Evolutionary conservation across 2,113 vertebrate species (phyloP).

Genomic region (Vulpes ferrilata): DNA sequence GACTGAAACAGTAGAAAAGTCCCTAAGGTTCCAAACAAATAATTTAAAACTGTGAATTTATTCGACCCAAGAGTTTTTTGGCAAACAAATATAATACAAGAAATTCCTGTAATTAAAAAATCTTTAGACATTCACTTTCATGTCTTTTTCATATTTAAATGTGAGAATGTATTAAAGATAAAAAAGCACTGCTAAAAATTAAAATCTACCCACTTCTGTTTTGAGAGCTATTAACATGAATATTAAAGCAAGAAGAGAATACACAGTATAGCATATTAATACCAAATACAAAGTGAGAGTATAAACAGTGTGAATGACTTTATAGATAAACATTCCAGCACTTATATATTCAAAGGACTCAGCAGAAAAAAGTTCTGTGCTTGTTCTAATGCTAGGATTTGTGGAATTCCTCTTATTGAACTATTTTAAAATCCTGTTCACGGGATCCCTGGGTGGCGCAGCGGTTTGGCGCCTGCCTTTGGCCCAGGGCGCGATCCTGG

Average conservation of each 20-base stretch:
- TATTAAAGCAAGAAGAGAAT: conserved; percentile 49
- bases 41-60: conserved; percentile 54
- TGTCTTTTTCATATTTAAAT: conserved; percentile 63
- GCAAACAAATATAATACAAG: not conserved
- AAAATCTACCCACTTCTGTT: conserved; percentile 33
- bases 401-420: conserved; percentile 27
- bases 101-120: not conserved
- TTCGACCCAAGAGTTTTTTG: not conserved
- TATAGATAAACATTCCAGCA: conserved; percentile 1
- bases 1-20: conserved; percentile 6
- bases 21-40: conserved; percentile 30
- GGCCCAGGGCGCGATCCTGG: too few relatives aligned
- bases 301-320: not conserved
- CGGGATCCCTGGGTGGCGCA: too few relatives aligned
- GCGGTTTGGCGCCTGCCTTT: too few relatives aligned
- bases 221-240: not conserved
- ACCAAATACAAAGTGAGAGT: not conserved
- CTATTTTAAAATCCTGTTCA: conserved; percentile 34
- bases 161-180: conserved; percentile 18
- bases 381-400: not conserved
- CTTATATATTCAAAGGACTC: conserved; percentile 9
- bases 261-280: not conserved
- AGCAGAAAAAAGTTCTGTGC: not conserved
- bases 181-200: not conserved
- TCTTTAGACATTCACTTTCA: not conserved